These are phyloP conservation scores for Sceloporus undulatus DNA, from an alignment of 2,113 vertebrate species.

Conservation along the genomic window DNA sequence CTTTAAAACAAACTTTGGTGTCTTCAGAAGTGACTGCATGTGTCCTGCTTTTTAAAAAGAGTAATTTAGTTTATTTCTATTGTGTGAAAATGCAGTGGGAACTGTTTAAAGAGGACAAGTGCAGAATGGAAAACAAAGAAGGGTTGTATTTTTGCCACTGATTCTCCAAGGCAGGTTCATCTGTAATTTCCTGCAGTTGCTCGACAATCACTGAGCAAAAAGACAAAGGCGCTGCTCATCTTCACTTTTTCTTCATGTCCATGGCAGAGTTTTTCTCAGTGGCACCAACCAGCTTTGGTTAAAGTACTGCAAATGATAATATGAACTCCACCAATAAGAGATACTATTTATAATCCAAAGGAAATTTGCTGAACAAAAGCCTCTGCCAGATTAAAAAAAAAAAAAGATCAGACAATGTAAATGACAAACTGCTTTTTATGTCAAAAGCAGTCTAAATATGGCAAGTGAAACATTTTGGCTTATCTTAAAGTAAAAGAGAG, in stretches of 20 bases:
- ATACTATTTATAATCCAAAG: slow-evolving; percentile 71
- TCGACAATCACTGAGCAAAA: slow-evolving; percentile 48
- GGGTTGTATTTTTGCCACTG: slow-evolving; percentile 64
- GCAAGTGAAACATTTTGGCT: slow-evolving; percentile 46
- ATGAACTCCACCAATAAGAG: slow-evolving; percentile 73
- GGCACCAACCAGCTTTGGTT: slow-evolving; percentile 57
- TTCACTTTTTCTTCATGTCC: slow-evolving; percentile 48
- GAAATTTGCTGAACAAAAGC: slow-evolving; percentile 72
- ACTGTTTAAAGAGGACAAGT: slow-evolving; percentile 53
- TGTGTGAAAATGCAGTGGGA: slow-evolving; percentile 42
- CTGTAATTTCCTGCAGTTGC: slow-evolving; percentile 46
- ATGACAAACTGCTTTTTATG: slow-evolving; percentile 75
- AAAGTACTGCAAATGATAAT: slow-evolving; percentile 70
- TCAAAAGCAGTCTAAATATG: slow-evolving; percentile 46
- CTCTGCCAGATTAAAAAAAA: slow-evolving; percentile 71
- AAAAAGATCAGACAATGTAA: slow-evolving; percentile 59
- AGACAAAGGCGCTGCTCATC: slow-evolving; percentile 46
- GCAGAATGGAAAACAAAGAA: slow-evolving; percentile 56
- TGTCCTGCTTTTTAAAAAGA: not conserved
- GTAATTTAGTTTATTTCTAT: slow-evolving; percentile 61
- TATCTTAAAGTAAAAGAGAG: slow-evolving; percentile 28
- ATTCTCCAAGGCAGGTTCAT: slow-evolving; percentile 72
- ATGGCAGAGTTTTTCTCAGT: slow-evolving; percentile 51
- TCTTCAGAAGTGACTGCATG: slow-evolving; percentile 32
- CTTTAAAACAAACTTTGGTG: slow-evolving; percentile 65